Percentiles rank a stretch among this genome's conserved stretches.
Conservation (phyloP, 2,797 vertebrate genomes). For the Sebastes ruberrimus region DNA sequence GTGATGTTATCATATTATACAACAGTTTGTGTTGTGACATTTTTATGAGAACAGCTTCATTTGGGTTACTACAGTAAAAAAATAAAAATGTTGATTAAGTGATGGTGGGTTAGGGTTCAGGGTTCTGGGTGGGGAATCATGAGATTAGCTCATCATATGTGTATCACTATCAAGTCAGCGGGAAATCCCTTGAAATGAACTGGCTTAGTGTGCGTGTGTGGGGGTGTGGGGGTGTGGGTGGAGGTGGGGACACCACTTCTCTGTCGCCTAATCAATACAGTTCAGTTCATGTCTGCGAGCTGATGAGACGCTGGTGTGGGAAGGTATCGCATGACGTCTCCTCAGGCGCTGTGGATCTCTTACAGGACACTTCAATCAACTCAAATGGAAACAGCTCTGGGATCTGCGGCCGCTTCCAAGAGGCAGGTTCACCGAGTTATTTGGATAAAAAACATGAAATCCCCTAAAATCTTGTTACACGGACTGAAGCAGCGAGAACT, state of each 20-base stretch:
- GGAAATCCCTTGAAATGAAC: slow-evolving; percentile 23
- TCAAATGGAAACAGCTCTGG: slow-evolving; percentile 33
- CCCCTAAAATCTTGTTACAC: neutral
- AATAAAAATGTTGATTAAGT: neutral
- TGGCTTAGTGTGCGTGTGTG: neutral
- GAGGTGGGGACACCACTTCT: slow-evolving; percentile 18
- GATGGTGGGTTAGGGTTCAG: neutral
- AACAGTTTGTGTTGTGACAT: neutral
- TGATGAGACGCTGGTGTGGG: slow-evolving; percentile 44
- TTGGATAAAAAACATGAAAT: slow-evolving; percentile 19
- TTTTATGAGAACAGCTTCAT: neutral
- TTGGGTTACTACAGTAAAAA: neutral
- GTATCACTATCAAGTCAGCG: slow-evolving; percentile 18
- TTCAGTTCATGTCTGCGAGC: slow-evolving; percentile 14
- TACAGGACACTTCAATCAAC: slow-evolving; percentile 19
- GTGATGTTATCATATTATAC: neutral
- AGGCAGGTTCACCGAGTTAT: slow-evolving; percentile 11
- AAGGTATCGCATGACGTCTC: slow-evolving; percentile 52
- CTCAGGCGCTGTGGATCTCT: slow-evolving; percentile 32
- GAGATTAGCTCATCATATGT: slow-evolving; percentile 15
- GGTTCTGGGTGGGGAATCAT: neutral
- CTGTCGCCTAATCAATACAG: slow-evolving; percentile 42
- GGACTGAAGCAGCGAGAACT: neutral
- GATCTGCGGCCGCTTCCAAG: slow-evolving; percentile 10
- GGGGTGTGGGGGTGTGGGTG: neutral